Evolutionary conservation across 2,797 vertebrate species (phyloP).

Genomic region (Betta splendens): DNA sequence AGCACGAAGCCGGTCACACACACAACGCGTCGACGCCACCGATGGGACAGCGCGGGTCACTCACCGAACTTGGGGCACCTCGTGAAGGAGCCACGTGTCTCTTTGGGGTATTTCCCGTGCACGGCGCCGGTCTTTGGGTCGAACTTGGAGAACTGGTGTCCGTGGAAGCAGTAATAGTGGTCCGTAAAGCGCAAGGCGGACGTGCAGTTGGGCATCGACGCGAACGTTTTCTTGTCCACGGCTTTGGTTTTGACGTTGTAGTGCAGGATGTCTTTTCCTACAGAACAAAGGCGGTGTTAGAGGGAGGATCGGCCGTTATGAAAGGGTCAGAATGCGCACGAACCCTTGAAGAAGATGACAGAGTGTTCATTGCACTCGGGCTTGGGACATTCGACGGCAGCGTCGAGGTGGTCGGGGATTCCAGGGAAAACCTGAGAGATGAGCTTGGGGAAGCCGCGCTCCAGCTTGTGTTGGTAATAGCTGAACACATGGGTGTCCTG

Average conservation of each 20-base stretch:
- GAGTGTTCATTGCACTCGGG: conserved; percentile 79
- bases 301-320: background rate
- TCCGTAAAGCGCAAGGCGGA: conserved; percentile 81
- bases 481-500: conserved; percentile 83
- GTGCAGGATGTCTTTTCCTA: conserved; percentile 76
- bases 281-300: rapidly evolving
- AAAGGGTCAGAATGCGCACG: background rate
- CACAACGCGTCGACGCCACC: background rate
- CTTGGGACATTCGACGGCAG: conserved; percentile 85
- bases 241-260: conserved; percentile 70
- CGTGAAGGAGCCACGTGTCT: conserved; percentile 85
- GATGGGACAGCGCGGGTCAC: conserved; percentile 8
- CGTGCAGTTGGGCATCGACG: conserved; percentile 76
- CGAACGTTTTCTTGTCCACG: conserved; percentile 77
- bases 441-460: conserved; percentile 75
- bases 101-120: conserved; percentile 79
- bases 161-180: conserved; percentile 87
- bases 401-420: conserved; percentile 80
- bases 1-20: no score
- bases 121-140: conserved; percentile 81
- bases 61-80: conserved; percentile 85
- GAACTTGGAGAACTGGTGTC: conserved; percentile 84
- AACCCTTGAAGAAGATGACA: conserved; percentile 88
- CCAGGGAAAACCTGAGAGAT: conserved; percentile 84
- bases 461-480: conserved; percentile 74